Percentiles rank a stretch among this genome's conserved stretches.
Evolutionary conservation across 1,140 invertebrate genomes (phyloP).

Genomic region (Drosophila tsacasi): DNA sequence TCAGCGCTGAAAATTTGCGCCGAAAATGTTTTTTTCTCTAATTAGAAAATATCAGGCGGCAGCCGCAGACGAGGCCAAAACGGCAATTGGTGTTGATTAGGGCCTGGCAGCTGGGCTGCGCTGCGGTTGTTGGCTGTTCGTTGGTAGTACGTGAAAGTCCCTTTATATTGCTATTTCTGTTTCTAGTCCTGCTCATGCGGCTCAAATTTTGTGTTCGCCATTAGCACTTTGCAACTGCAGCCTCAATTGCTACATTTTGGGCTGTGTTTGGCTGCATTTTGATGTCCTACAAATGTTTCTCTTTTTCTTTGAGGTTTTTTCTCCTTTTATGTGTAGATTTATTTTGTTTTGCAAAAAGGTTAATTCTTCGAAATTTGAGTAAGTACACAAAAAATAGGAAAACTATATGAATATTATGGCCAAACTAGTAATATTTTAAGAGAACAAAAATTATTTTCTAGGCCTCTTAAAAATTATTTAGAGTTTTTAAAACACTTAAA

Average conservation of each 20-base stretch:
- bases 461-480: too few relatives aligned
- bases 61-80: slow-evolving; percentile 34
- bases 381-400: too few relatives aligned
- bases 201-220: neutral
- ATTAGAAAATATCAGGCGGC: slow-evolving; percentile 67
- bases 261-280: slow-evolving; percentile 20
- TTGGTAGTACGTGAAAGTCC: neutral
- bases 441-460: too few relatives aligned
- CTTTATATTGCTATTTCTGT: neutral
- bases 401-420: too few relatives aligned
- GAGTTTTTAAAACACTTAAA: too few relatives aligned
- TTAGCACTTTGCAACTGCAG: neutral
- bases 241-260: slow-evolving; percentile 11
- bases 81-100: slow-evolving; percentile 73
- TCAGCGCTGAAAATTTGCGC: slow-evolving; percentile 29
- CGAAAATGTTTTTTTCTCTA: slow-evolving; percentile 65
- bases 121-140: neutral
- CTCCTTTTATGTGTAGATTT: slow-evolving; percentile 33
- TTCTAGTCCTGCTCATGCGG: neutral
- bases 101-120: slow-evolving; percentile 21
- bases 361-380: too few relatives aligned
- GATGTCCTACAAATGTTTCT: neutral
- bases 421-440: too few relatives aligned
- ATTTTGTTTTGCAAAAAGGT: neutral
- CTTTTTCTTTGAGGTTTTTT: neutral